A percentile compares a stretch with the other conserved stretches of the same genome.
These are phyloP conservation scores for Drosophila subquinaria DNA, from an alignment of 2,888 invertebrate genomes.

Conservation along the genomic window DNA sequence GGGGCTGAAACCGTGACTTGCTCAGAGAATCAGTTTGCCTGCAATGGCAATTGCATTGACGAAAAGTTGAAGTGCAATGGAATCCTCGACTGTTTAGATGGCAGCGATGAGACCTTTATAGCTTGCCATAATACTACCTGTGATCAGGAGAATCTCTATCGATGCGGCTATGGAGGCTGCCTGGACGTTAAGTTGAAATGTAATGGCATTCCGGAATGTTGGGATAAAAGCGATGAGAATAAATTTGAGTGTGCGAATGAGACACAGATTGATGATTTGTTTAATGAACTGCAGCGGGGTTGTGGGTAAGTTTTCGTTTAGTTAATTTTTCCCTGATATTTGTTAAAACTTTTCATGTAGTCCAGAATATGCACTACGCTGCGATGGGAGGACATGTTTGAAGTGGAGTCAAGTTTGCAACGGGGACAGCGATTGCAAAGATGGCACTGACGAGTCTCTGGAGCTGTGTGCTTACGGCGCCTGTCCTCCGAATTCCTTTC, in stretches of 20 bases:
- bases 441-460: constrained; percentile 69
- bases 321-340: too few relatives aligned
- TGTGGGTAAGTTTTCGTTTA: constrained; percentile 36
- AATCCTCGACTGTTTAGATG: constrained; percentile 23
- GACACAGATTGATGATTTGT: fast-evolving
- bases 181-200: not conserved
- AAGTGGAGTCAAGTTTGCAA: constrained; percentile 60
- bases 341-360: not conserved
- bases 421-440: constrained; percentile 64
- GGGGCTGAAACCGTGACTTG: not conserved
- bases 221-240: constrained; percentile 51
- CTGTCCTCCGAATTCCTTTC: constrained; percentile 67
- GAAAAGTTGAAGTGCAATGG: constrained; percentile 29
- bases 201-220: constrained; percentile 19
- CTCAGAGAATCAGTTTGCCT: not conserved
- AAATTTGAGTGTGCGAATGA: constrained; percentile 15
- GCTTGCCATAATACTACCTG: constrained; percentile 25
- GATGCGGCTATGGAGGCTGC: constrained; percentile 56
- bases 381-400: constrained; percentile 16
- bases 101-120: constrained; percentile 38
- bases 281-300: not conserved
- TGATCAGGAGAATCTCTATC: not conserved
- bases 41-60: not conserved
- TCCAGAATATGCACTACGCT: not conserved
- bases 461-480: constrained; percentile 58